These are phyloP conservation scores for Agonopterix subpropinquella DNA, from an alignment of 2,888 invertebrate genomes.

Conservation along the genomic window DNA sequence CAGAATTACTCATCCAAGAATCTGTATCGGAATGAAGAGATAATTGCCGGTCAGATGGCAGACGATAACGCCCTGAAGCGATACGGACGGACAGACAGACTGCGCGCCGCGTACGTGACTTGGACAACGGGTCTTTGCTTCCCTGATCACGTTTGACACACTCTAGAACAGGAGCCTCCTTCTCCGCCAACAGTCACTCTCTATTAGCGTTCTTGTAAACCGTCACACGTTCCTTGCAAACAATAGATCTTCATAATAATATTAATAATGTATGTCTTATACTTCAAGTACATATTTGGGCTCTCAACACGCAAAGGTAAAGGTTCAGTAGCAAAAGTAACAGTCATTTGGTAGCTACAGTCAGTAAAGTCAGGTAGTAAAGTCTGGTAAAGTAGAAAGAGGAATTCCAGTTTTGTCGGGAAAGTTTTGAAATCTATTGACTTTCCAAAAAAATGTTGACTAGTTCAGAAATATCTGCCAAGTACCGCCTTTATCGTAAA, in stretches of 20 bases:
- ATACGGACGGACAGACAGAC: slow-evolving; percentile 33
- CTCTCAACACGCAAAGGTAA: no score
- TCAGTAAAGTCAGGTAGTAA: no score
- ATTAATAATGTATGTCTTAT: no score
- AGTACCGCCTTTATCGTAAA: slow-evolving; percentile 37
- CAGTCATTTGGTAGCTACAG: no score
- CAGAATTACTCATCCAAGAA: not conserved
- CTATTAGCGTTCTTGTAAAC: slow-evolving; percentile 23
- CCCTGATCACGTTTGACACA: slow-evolving; percentile 59
- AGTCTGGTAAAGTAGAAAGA: no score
- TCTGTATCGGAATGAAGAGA: slow-evolving; percentile 19
- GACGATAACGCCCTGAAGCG: slow-evolving; percentile 15
- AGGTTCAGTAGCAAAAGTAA: no score
- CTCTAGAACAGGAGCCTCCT: slow-evolving; percentile 41
- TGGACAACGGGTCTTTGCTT: slow-evolving; percentile 36
- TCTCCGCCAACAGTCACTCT: slow-evolving; percentile 29
- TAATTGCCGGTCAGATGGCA: slow-evolving; percentile 18
- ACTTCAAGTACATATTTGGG: no score
- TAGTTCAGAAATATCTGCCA: slow-evolving; percentile 20
- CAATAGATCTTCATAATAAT: slow-evolving; percentile 1
- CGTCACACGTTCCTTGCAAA: slow-evolving; percentile 22
- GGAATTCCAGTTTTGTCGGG: no score
- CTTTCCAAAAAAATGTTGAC: no score
- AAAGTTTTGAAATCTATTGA: no score
- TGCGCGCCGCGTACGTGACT: slow-evolving; percentile 37